phyloP scores from a whole-genome alignment of 2,797 vertebrate species.

The Tadarida brasiliensis region DNA sequence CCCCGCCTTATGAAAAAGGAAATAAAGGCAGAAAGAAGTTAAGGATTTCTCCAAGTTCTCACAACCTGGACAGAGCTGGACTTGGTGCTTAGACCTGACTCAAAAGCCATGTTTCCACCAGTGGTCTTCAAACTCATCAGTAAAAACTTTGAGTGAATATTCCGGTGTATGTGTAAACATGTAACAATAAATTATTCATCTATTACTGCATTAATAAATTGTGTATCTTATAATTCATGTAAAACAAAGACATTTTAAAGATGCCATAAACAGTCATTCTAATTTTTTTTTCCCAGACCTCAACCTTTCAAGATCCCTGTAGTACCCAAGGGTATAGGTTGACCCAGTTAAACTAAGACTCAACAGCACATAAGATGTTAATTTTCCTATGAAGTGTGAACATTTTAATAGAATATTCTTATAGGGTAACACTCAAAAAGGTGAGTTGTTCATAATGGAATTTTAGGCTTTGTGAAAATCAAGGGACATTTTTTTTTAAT shows the following conservation, averaged over 20 bases:
- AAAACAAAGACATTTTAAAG: conserved; percentile 53
- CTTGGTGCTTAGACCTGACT: not conserved
- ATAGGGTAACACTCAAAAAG: not conserved
- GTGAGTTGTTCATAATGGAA: not conserved
- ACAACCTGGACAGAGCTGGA: not conserved
- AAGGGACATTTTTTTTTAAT: not conserved
- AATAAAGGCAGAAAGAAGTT: conserved; percentile 36
- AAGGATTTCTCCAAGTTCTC: not conserved
- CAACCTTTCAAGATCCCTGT: not conserved
- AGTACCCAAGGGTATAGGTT: not conserved
- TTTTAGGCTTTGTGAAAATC: conserved; percentile 31
- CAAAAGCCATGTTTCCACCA: not conserved
- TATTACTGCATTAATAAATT: not conserved
- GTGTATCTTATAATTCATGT: not conserved
- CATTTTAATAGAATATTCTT: not conserved
- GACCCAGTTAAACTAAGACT: not conserved
- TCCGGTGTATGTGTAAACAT: not conserved
- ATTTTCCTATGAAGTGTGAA: conserved; percentile 2
- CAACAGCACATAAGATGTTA: not conserved
- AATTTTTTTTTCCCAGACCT: not conserved
- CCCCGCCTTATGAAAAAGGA: not conserved
- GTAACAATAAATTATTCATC: not conserved
- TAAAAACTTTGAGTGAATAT: conserved; percentile 10
- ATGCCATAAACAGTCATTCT: not conserved
- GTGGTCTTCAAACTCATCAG: not conserved